Evolutionary conservation across 1,140 invertebrate genomes (phyloP).

Genomic region (Octopus sinensis): DNA sequence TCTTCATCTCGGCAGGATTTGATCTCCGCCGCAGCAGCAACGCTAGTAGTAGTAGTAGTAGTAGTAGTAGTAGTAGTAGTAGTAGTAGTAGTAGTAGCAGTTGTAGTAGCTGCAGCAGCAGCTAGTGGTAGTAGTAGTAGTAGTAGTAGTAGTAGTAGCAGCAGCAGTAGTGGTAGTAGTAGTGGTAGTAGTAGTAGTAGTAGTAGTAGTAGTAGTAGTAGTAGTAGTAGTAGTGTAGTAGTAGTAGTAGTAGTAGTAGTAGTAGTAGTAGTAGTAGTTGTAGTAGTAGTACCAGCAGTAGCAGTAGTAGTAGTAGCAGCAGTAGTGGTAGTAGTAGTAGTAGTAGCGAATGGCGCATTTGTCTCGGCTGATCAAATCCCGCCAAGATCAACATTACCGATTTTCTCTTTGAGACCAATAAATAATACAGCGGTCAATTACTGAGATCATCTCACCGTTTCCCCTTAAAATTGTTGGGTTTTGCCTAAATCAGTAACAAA

Average conservation of each 20-base stretch:
- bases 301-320: slow-evolving; percentile 14
- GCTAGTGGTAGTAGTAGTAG: background rate
- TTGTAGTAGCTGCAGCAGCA: background rate
- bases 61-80: slow-evolving; percentile 19
- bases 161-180: slow-evolving; percentile 11
- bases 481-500: too few relatives aligned
- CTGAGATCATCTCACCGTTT: too few relatives aligned
- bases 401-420: too few relatives aligned
- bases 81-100: slow-evolving; percentile 18
- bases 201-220: background rate
- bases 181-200: background rate
- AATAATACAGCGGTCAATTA: too few relatives aligned
- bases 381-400: too few relatives aligned
- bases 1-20: too few relatives aligned
- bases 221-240: too few relatives aligned
- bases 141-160: slow-evolving; percentile 18
- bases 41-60: slow-evolving; percentile 11
- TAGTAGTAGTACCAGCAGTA: slow-evolving; percentile 14
- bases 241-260: slow-evolving; percentile 18
- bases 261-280: slow-evolving; percentile 14
- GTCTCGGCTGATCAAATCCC: too few relatives aligned
- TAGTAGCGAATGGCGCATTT: background rate
- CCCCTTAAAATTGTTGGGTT: too few relatives aligned
- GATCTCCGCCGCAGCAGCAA: too few relatives aligned
- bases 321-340: background rate